Evolutionary conservation across 2,888 invertebrate species (phyloP), one percentile per base, ranked within the genome.

Genomic region (Tachina grossa): DNA sequence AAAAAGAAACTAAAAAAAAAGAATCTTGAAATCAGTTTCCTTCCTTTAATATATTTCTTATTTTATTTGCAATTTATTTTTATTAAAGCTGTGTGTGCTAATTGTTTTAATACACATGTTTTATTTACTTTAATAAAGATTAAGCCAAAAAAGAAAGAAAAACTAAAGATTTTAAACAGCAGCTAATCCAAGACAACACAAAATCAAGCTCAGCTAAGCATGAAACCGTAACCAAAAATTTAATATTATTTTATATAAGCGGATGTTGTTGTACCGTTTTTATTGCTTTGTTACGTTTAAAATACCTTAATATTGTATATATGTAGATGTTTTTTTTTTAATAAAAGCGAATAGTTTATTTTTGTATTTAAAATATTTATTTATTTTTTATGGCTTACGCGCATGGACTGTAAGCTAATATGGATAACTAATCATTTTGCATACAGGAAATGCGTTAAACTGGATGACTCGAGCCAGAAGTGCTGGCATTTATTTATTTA

Each of bases 21-120:
- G 31, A 77, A 74, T 61, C 66, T 49, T 69, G 63, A 77, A 81
- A 63, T 85, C 74, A 71, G 71, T 72, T 85, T 85, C 85, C 83
- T 83, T 85, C 74, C 68, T 83, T 79, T 83, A 53, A 65, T 59
- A 45, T 41, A 49, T 63, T 22, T 41, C 66, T 61, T 72, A 13
- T 71, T 77, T 61, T 65, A 79, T 79, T 76, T 49, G 41, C 63
- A 75, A 59, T 65, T 76, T 79, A 16, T 66, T 82, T 43, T 75
- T 85, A 45, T 78, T 74, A 59, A 55, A 78, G 13, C n/a, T 69
- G n/a, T 31, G 13, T 16, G 19, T 77, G 31, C 31, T 81, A 77
- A 74, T 81, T 81, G 31, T 77, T 69, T 68, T 71, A 79, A 57
- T 68, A 59, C 22, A 3, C 19, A 1, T 41, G 39, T 39, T 14